Conservation (phyloP, 2,888 invertebrate genomes). For the Brachyptera putata region DNA sequence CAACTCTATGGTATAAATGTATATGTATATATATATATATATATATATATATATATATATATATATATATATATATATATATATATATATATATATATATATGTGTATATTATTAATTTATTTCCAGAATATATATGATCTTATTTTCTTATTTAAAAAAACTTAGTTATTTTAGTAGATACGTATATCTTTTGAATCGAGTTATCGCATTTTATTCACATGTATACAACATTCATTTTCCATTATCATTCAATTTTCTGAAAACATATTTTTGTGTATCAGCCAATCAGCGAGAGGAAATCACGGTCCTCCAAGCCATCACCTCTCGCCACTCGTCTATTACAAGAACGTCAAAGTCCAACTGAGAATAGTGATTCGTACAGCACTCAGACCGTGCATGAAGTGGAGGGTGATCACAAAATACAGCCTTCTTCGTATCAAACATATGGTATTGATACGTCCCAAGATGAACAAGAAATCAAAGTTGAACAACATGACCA, state of each 20-base stretch:
- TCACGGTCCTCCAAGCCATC: not conserved
- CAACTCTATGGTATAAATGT: too few relatives aligned
- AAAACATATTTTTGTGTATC: not conserved
- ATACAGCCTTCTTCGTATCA: not conserved
- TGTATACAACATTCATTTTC: too few relatives aligned
- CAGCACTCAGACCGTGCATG: not conserved
- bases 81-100: not conserved
- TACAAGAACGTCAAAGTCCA: not conserved
- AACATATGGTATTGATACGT: not conserved
- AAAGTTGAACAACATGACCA: too few relatives aligned
- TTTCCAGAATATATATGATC: too few relatives aligned
- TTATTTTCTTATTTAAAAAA: too few relatives aligned
- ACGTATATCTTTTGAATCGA: too few relatives aligned
- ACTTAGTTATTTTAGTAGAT: too few relatives aligned
- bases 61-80: not conserved
- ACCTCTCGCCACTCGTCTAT: not conserved
- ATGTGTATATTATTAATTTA: not conserved
- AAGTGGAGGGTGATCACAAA: not conserved
- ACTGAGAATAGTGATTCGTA: not conserved
- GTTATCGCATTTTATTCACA: too few relatives aligned
- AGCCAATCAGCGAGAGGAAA: not conserved
- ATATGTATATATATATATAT: not conserved
- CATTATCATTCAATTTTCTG: too few relatives aligned
- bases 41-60: not conserved
- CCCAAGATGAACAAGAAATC: not conserved